Evolutionary conservation across 23 tunicate species (phyloP).

Genomic region (Botrylloides violaceus): DNA sequence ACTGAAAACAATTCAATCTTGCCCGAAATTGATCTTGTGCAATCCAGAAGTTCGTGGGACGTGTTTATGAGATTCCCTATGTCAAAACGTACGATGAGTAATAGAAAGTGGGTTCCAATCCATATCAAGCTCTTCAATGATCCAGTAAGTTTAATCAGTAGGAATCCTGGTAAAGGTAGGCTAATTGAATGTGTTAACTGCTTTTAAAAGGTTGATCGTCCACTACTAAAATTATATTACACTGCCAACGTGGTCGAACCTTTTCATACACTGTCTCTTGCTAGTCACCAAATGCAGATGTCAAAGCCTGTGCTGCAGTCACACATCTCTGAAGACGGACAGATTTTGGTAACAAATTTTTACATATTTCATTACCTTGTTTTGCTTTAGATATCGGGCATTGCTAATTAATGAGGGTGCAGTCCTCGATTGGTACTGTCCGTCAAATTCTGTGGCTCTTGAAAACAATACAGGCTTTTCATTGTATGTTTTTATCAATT

Average conservation of each 20-base stretch:
- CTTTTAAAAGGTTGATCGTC: constrained; percentile 39
- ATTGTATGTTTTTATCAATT: no score
- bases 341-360: constrained; percentile 24
- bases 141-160: constrained; percentile 56
- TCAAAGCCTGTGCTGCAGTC: constrained; percentile 44
- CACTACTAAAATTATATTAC: constrained; percentile 52
- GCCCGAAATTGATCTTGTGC: constrained; percentile 22
- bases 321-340: constrained; percentile 21
- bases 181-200: no score
- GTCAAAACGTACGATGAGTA: constrained; percentile 58
- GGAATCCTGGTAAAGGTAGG: no score
- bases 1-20: neutral
- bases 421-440: no score
- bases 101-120: constrained; percentile 77
- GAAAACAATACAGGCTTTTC: no score
- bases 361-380: no score
- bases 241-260: constrained; percentile 30
- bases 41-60: constrained; percentile 38
- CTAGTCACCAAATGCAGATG: constrained; percentile 51
- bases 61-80: constrained; percentile 86
- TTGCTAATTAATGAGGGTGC: no score
- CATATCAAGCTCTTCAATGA: constrained; percentile 35
- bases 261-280: constrained; percentile 37
- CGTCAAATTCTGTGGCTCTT: no score
- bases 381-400: no score